These are phyloP conservation scores for Clivina fossor DNA, from an alignment of 2,888 invertebrate genomes.

Conservation along the genomic window DNA sequence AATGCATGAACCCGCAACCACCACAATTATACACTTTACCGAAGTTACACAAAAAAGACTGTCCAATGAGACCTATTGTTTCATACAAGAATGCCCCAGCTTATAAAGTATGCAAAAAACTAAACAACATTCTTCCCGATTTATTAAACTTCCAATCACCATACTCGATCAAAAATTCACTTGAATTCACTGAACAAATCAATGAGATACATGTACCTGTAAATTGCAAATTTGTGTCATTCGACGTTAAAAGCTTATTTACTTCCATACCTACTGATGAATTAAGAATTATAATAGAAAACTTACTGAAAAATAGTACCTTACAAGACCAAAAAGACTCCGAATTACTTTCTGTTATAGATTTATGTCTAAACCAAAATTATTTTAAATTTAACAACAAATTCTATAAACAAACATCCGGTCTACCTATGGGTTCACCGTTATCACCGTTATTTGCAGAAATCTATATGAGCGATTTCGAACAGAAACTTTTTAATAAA, in stretches of 20 bases:
- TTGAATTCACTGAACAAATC: constrained; percentile 3
- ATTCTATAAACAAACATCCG: constrained; percentile 1
- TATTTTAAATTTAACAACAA: constrained; percentile 11
- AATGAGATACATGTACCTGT: background rate
- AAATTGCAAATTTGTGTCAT: constrained; percentile 7
- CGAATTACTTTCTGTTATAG: background rate
- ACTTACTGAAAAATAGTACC: background rate
- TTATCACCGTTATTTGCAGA: constrained; percentile 13
- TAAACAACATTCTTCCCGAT: constrained; percentile 5
- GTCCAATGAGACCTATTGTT: constrained; percentile 12
- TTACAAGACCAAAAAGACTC: background rate
- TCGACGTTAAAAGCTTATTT: constrained; percentile 10
- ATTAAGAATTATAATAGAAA: background rate
- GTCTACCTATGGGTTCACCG: constrained; percentile 13
- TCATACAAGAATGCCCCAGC: constrained; percentile 9
- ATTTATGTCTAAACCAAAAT: constrained; percentile 7
- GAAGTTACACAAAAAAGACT: constrained; percentile 13
- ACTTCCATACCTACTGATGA: constrained; percentile 15
- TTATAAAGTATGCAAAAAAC: constrained; percentile 11
- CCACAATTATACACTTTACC: constrained; percentile 11
- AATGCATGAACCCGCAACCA: constrained; percentile 15
- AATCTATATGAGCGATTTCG: constrained; percentile 12
- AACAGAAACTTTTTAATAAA: constrained; percentile 7
- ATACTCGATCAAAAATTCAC: constrained; percentile 11
- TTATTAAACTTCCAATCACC: constrained; percentile 3